phyloP scores from a whole-genome alignment of 2,888 invertebrate genomes.

The Byasa hedistus region DNA sequence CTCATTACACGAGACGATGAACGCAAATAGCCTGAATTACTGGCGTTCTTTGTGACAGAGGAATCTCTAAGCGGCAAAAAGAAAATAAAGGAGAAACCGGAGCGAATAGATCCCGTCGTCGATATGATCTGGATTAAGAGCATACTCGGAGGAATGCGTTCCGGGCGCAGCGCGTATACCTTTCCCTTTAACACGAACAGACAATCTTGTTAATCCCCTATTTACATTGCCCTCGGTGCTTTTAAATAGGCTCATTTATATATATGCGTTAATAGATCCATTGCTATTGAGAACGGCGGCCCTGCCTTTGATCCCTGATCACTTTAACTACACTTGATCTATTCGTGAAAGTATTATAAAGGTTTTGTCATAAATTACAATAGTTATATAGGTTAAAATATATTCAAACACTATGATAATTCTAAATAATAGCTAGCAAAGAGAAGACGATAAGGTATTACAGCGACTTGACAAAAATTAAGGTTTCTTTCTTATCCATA shows the following conservation, averaged over 20 bases:
- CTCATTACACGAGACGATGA: constrained; percentile 24
- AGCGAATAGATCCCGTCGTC: constrained; percentile 18
- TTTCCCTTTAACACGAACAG: constrained; percentile 20
- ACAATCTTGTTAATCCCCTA: constrained; percentile 21
- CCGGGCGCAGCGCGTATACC: constrained; percentile 17
- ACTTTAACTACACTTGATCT: constrained; percentile 1
- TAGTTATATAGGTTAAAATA: background rate
- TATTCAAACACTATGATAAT: too few species aligned
- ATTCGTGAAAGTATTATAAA: background rate
- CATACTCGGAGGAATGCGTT: constrained; percentile 22
- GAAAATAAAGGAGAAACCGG: constrained; percentile 1
- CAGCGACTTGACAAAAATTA: too few species aligned
- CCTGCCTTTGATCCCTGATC: constrained; percentile 7
- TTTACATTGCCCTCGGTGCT: constrained; percentile 16
- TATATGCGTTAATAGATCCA: constrained; percentile 6
- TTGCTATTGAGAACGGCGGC: constrained; percentile 3
- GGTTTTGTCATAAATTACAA: background rate
- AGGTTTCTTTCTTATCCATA: too few species aligned
- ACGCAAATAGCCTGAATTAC: constrained; percentile 21
- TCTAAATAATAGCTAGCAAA: too few species aligned
- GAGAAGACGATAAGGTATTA: too few species aligned
- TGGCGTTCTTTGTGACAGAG: constrained; percentile 16
- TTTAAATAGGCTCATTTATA: constrained; percentile 17
- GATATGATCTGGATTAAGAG: constrained; percentile 26
- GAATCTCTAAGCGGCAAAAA: constrained; percentile 16